Evolutionary conservation across 2,797 vertebrate genomes (phyloP), one percentile per base, ranked within the genome.

Genomic region (Capromys pilorides): DNA sequence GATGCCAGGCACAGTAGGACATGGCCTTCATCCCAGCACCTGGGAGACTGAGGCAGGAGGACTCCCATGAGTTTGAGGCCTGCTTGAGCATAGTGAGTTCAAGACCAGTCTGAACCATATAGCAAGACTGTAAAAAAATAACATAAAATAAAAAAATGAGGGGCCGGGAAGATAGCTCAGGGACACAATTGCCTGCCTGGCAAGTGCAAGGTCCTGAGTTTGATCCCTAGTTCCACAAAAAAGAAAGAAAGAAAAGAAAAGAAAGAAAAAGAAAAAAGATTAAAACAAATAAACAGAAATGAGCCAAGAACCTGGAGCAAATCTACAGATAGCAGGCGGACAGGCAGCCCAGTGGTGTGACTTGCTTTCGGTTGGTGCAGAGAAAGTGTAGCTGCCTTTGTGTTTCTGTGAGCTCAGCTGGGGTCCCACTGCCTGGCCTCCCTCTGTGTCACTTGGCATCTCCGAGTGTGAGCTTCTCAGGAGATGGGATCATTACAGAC

Each of bases 371-470:
- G 13, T 26, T 13, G 45, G 36, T 24, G 26, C 61, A 45, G 31
- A 77, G 61, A 33, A 33, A 7, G 8, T 1, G 14, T 9, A 7
- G 75, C 13, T 28, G 41, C 39, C 66, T 24, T 1, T 19, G 39
- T 14, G 33, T 7, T 36, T 13, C 22, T 0, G 0, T 3, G 64
- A 62, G 54, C 36, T 86, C 67, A 41, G 80, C 2, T 0, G 4
- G 62, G 81, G 12, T 14, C 57, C 4, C 0, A 24, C 6, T 33
- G 6, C 49, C 24, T 4, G 7, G 21, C 4, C 24, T n/a, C 36
- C n/a, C n/a, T 62, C 54, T 19, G 45, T 45, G 24, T 36, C 12
- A 33, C 18, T 33, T 8, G 26, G 88, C 67, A 83, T 11, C 59
- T 73, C 81, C 31, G 62, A 41, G 49, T 6, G 16, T 82, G 75